Evolutionary conservation across 2,113 vertebrate genomes (phyloP).

Genomic region (Callorhinus ursinus): DNA sequence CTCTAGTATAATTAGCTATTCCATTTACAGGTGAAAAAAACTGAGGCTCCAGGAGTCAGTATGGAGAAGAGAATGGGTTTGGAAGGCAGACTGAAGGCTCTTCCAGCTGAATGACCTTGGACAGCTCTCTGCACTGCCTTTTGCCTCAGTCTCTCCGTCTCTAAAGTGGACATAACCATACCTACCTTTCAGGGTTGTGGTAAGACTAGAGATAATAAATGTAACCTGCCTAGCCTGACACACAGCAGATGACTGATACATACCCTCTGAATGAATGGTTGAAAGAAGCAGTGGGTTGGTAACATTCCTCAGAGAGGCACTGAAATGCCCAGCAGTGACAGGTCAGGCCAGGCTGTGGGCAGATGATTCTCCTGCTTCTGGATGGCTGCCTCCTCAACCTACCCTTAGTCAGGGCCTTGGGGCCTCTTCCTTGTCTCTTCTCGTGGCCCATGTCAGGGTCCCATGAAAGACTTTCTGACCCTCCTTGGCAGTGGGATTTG

Average conservation of each 20-base stretch:
- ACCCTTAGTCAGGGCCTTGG: not conserved
- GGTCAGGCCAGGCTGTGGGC: not conserved
- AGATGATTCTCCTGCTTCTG: not conserved
- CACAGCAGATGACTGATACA: not conserved
- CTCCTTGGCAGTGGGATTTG: slow-evolving; percentile 50
- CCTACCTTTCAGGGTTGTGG: not conserved
- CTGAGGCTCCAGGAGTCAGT: not conserved
- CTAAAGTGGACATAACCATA: not conserved
- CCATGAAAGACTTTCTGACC: slow-evolving; percentile 54
- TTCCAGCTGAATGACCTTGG: not conserved
- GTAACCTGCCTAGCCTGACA: not conserved
- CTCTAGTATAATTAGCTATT: not conserved
- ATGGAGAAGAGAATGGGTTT: not conserved
- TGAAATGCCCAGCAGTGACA: not conserved
- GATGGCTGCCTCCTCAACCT: not conserved
- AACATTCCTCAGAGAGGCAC: not conserved
- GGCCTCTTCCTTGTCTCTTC: not conserved
- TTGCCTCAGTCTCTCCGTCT: slow-evolving; percentile 25
- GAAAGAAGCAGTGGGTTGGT: not conserved
- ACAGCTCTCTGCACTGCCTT: not conserved
- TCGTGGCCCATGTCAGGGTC: slow-evolving; percentile 38
- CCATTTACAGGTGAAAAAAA: not conserved
- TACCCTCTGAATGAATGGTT: not conserved
- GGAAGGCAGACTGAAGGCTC: not conserved
- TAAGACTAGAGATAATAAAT: not conserved